phyloP scores from a whole-genome alignment of 2,113 vertebrate species.

The Oncorhynchus masou region DNA sequence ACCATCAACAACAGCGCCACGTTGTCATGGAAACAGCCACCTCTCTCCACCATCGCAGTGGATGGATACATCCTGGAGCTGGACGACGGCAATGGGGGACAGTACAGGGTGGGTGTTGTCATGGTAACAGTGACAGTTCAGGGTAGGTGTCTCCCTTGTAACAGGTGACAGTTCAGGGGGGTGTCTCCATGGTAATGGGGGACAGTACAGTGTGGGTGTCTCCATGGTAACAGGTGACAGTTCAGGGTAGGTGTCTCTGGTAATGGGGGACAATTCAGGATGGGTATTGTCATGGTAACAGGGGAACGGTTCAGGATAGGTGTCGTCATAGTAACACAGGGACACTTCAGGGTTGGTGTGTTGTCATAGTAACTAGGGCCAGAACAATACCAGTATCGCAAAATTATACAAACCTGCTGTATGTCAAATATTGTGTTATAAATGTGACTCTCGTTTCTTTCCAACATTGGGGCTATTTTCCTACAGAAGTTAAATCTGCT shows the following conservation, averaged over 20 bases:
- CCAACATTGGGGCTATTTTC: too few species aligned
- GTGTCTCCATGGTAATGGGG: too few species aligned
- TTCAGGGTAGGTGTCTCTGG: slow-evolving; percentile 59
- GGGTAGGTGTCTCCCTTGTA: background rate
- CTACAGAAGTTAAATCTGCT: too few species aligned
- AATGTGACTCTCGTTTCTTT: background rate
- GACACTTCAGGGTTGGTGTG: background rate
- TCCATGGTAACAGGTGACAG: background rate
- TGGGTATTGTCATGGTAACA: background rate
- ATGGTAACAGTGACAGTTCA: background rate
- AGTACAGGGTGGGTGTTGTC: slow-evolving; percentile 80
- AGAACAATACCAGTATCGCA: too few species aligned
- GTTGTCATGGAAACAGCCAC: slow-evolving; percentile 97
- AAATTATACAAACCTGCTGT: too few species aligned
- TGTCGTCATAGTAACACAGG: too few species aligned
- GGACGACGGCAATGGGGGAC: slow-evolving; percentile 91
- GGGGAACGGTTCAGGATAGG: too few species aligned
- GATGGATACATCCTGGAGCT: slow-evolving; percentile 98
- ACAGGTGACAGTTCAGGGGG: background rate
- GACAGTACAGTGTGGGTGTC: background rate
- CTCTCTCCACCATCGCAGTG: slow-evolving; percentile 87
- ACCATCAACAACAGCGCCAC: slow-evolving; percentile 97
- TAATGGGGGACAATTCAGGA: background rate
- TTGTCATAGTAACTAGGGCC: background rate
- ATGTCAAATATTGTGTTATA: too few species aligned